phyloP scores from a whole-genome alignment of 1,140 invertebrate genomes.

The Mylabris phalerata region DNA sequence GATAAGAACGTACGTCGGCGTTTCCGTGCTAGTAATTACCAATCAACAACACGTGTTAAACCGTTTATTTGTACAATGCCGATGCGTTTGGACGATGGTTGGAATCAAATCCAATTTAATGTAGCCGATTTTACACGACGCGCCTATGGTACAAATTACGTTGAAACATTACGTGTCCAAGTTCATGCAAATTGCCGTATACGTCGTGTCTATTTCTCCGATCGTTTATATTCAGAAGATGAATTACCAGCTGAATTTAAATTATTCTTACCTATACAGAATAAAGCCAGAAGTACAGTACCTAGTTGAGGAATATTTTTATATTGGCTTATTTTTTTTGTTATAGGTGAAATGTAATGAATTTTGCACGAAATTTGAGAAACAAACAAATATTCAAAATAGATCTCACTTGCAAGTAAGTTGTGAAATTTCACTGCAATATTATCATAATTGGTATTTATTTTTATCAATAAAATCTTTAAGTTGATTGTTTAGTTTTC shows the following conservation, averaged over 20 bases:
- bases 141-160: constrained; percentile 99
- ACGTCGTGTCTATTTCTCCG: constrained; percentile 96
- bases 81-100: constrained; percentile 95
- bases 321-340: no score
- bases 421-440: no score
- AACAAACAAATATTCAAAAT: no score
- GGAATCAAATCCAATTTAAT: constrained; percentile 99
- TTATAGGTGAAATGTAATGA: no score
- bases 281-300: constrained; percentile 33
- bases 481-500: no score
- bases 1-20: constrained; percentile 94
- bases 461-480: no score
- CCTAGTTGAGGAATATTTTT: background rate
- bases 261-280: constrained; percentile 80
- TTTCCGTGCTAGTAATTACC: constrained; percentile 97
- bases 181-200: constrained; percentile 99
- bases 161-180: constrained; percentile 95
- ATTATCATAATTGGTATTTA: no score
- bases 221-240: constrained; percentile 97
- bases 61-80: constrained; percentile 99
- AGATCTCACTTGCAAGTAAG: no score
- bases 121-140: constrained; percentile 95
- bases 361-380: no score
- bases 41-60: constrained; percentile 95
- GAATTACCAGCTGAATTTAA: constrained; percentile 99